Percentiles rank a stretch among this genome's conserved stretches.
Conservation (phyloP, 2,888 invertebrate genomes). For the Athalia circularis region DNA sequence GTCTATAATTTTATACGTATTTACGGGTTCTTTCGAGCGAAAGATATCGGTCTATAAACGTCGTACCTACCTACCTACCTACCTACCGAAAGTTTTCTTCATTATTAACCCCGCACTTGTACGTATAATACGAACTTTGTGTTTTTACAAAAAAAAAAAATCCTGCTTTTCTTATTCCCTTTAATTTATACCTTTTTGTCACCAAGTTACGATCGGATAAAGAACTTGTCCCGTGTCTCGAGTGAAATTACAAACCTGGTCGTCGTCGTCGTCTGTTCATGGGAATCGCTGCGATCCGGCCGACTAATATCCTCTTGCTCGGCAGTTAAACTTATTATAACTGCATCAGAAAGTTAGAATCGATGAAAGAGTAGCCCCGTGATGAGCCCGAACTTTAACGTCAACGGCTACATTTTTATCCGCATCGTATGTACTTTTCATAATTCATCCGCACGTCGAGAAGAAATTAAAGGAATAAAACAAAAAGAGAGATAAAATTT, state of each 20-base stretch:
- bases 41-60: conserved; percentile 15
- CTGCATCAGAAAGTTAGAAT: conserved; percentile 5
- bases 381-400: too few species aligned
- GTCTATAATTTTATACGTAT: conserved; percentile 34
- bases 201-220: conserved; percentile 23
- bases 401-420: not conserved
- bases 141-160: too few species aligned
- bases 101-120: not conserved
- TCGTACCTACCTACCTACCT: not conserved
- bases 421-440: not conserved
- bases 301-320: not conserved
- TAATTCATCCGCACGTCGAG: too few species aligned
- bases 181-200: not conserved
- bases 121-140: too few species aligned
- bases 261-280: not conserved
- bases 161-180: not conserved
- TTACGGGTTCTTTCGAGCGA: conserved; percentile 14
- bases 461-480: too few species aligned
- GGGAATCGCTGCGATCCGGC: not conserved
- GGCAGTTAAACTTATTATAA: conserved; percentile 11
- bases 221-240: not conserved
- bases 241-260: conserved; percentile 15
- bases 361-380: conserved; percentile 30
- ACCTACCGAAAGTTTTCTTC: not conserved
- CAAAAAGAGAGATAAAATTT: too few species aligned